Base-by-base conservation (phyloP, 2,888 invertebrate genomes). In the Acrobasis suavella region DNA sequence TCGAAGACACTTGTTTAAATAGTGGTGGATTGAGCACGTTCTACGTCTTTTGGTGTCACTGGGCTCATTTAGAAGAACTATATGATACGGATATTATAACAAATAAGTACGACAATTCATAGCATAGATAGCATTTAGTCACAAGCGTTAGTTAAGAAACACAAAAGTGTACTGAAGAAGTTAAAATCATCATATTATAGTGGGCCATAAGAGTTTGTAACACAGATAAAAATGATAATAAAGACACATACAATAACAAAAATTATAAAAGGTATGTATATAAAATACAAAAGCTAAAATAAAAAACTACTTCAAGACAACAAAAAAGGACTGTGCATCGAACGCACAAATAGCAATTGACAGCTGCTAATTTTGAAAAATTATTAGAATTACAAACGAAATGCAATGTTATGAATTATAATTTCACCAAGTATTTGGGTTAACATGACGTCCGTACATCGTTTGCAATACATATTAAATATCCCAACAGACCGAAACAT, bases 391-490 rank as follows among this genome's bases (percentile, higher is more conserved):
- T 12, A n/a, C n/a, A 54, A 54, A 14, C 7, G 16, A 51, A 60
- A 42, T 9, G 38, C 14, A n/a, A 22, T 51, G 38, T 60, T 51
- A 51, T 51, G 51, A 51, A 60, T 60, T n/a, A 12, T 50, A 49
- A 39, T 60, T 60, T 50, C 50, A 51, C 42, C 14, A 38, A 38
- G 9, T 50, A 60, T 51, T 60, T 50, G 17, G 51, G 60, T 60
- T 51, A 42, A 17, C 39, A 60, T 51, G 60, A 59, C 59, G 59
- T 46, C 56, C 9, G 39, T 56, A 59, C 50, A 16, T 9, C 16
- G 51, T 51, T 60, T 60, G 60, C 60, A 60, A 60, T 50, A 15
- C 59, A 59, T 50, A 59, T 59, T 60, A 60, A 60, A 51, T 39
- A 60, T 51, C 51, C 17, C 51, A 60, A 39, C 60, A 60, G 60